Evolutionary conservation across 2,797 vertebrate species (phyloP), one percentile per base, ranked within the genome.

Genomic region (Poliocrania exsul): DNA sequence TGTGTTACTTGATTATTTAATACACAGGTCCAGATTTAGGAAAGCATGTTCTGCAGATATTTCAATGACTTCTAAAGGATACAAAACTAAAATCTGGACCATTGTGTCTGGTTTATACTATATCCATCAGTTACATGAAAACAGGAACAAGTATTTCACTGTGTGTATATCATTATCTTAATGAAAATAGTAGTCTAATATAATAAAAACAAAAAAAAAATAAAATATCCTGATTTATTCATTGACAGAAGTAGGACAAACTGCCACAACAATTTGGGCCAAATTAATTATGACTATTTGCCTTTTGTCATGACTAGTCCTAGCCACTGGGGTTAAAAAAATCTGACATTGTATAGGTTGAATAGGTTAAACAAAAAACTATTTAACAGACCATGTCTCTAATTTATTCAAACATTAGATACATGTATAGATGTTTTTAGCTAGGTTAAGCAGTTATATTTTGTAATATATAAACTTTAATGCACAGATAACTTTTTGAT

Each of bases 51-150:
- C 24, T 95, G 24, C 12, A 51, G 16, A 25, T 72, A 28, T 18
- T 67, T 56, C 25, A 60, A 10, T 28, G 5, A 25, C 9, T 80
- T 29, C 29, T 54, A 71, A 78, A 54, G 33, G 6, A 33, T 40
- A 44, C 5, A 38, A 3, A 56, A 11, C 6, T 40, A 5, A 79
- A 71, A 47, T 38, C 11, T 38, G 33, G 19, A 71, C 1, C 10
- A 65, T 57, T 33, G 26, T 53, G 35, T 35, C 54, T 71, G 21
- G 5, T n/a, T 79, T 88, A 67, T 16, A 16, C 9, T 35, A 19
- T 56, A 11, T 2, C 2, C 5, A 38, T 46, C 0, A 1, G 1
- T 61, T 53, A 31, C 5, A 40, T 21, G 18, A 58, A 73, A 73
- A 49, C 0, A 10, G 61, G 37, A 74, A 29, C 8, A 23, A 49